A percentile compares a stretch with the other conserved stretches of the same genome.
Evolutionary conservation across 2,113 vertebrate species (phyloP).

Genomic region (Paralichthys olivaceus): DNA sequence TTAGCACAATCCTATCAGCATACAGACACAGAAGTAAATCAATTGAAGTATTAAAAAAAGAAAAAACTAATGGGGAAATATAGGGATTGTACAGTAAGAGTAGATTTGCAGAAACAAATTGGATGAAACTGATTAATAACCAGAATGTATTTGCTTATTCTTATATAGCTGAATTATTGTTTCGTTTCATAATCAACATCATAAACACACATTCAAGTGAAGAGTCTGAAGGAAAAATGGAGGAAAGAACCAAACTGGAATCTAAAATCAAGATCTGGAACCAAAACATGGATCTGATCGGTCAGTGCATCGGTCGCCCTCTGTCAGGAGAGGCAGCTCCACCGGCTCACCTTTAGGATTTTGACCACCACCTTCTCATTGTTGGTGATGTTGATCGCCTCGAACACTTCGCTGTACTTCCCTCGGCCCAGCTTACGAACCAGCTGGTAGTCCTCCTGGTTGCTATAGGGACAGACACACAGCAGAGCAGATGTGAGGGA

Average conservation of each 20-base stretch:
- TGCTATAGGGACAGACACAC: constrained; percentile 83
- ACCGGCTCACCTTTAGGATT: constrained; percentile 93
- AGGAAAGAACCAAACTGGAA: too few species aligned
- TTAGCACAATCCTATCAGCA: background rate
- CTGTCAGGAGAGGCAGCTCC: too few species aligned
- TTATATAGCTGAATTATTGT: too few species aligned
- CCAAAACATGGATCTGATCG: background rate
- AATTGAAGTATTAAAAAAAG: background rate
- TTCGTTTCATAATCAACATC: too few species aligned
- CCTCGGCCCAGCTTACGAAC: constrained; percentile 97
- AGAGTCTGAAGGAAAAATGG: background rate
- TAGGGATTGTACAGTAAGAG: too few species aligned
- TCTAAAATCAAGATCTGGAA: background rate
- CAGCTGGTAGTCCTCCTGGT: constrained; percentile 99
- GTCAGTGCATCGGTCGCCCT: background rate
- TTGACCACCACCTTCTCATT: constrained; percentile 99
- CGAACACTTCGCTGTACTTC: constrained; percentile 99
- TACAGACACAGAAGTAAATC: background rate
- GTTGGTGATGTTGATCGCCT: constrained; percentile 99
- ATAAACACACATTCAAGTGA: too few species aligned
- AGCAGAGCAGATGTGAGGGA: constrained; percentile 11
- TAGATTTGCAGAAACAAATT: too few species aligned
- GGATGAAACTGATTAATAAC: too few species aligned
- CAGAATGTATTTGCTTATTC: too few species aligned
- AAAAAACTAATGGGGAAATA: background rate